These are phyloP conservation scores for Bryconaethiops microstoma DNA, from an alignment of 2,797 vertebrate genomes.

Conservation along the genomic window DNA sequence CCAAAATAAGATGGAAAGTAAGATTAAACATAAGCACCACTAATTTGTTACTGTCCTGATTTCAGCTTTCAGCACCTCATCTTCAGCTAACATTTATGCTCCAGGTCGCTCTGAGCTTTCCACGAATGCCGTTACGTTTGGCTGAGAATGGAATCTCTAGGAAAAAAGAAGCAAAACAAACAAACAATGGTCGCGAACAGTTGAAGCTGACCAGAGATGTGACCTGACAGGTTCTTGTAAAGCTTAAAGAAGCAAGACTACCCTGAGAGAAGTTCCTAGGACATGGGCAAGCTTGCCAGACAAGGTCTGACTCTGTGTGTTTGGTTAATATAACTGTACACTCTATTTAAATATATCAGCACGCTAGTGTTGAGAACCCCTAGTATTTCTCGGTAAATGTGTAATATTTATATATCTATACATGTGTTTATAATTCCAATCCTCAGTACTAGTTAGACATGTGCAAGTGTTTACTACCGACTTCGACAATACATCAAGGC, in stretches of 20 bases:
- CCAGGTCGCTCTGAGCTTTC: conserved; percentile 16
- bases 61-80: conserved; percentile 27
- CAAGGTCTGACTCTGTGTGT: conserved; percentile 77
- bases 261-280: conserved; percentile 85
- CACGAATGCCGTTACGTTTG: conserved; percentile 24
- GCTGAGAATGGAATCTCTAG: conserved; percentile 6
- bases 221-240: conserved; percentile 78
- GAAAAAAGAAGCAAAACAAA: neutral
- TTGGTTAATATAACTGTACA: conserved; percentile 86
- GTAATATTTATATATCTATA: conserved; percentile 81
- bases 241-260: conserved; percentile 84
- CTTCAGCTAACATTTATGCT: conserved; percentile 21
- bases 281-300: conserved; percentile 82
- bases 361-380: conserved; percentile 80
- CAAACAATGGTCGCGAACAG: conserved; percentile 34
- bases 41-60: conserved; percentile 9
- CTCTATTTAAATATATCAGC: conserved; percentile 81
- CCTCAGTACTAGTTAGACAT: conserved; percentile 82
- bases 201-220: conserved; percentile 67
- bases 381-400: conserved; percentile 77
- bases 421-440: conserved; percentile 79
- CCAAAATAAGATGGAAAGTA: conserved; percentile 2
- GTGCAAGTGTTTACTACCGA: conserved; percentile 85
- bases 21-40: conserved; percentile 14
- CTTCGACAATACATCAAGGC: conserved; percentile 81